These are phyloP conservation scores for Syrrhaptes paradoxus DNA, from an alignment of 2,113 vertebrate species.

Conservation along the genomic window DNA sequence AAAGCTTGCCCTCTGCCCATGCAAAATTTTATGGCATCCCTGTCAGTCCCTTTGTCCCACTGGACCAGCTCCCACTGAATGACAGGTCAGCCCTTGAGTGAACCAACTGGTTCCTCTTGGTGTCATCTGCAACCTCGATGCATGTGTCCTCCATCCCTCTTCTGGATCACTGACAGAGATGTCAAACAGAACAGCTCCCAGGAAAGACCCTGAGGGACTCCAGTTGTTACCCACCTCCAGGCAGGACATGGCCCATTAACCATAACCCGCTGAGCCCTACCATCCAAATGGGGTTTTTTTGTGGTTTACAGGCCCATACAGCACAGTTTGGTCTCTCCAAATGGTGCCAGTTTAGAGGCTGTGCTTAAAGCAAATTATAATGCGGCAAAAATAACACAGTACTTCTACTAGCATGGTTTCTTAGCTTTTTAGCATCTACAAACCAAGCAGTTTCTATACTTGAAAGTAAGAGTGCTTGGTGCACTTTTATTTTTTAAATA, in stretches of 20 bases:
- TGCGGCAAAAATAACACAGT: not conserved
- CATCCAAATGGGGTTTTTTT: fast-evolving
- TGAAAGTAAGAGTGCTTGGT: not conserved
- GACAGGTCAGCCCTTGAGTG: not conserved
- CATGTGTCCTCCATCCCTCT: fast-evolving
- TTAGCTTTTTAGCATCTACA: not conserved
- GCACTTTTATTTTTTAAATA: not conserved
- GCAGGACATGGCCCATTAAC: not conserved
- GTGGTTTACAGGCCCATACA: not conserved
- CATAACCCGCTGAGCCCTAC: not conserved
- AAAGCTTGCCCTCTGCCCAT: not conserved
- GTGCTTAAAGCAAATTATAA: not conserved
- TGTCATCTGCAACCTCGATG: not conserved
- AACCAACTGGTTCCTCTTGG: not conserved
- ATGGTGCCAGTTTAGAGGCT: not conserved
- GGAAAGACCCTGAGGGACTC: not conserved
- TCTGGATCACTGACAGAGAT: not conserved
- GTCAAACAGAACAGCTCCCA: not conserved
- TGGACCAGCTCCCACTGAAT: not conserved
- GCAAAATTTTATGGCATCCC: not conserved
- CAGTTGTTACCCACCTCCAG: not conserved
- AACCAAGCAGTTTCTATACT: not conserved
- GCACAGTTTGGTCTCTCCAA: not conserved
- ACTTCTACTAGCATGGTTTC: not conserved
- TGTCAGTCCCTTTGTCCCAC: fast-evolving